Base-by-base conservation (phyloP, 2,888 invertebrate species). In the Ischnura elegans region DNA sequence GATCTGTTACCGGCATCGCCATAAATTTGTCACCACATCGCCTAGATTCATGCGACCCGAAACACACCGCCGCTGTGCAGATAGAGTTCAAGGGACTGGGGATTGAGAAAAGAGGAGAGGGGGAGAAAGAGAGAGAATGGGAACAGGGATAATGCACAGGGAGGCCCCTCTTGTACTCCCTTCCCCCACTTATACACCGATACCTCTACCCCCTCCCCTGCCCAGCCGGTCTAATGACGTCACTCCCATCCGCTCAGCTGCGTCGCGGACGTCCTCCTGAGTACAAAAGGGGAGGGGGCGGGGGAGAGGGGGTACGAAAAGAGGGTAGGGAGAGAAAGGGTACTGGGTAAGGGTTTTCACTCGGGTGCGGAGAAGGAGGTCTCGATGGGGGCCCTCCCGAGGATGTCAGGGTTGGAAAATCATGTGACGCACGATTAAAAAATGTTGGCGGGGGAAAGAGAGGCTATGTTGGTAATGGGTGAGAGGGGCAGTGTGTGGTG, bases 191-290 rank as follows among this genome's bases (percentile, higher is more conserved):
- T 16, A 76, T 36, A 2, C 76, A 66, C 13, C 76, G 76, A 36
- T 76, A 29, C 36, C 51, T n/a, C 29, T 13, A 10, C 76, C 16
- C 76, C 16, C 76, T 36, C 29, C 76, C 25, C 21, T 61, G 25
- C 76, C 45, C 1, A 45, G 46, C 86, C 46, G 51, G 90, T 43
- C 43, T 43, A 43, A 43, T 61, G 61, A 90, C 90, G 90, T 61
- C 61, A 66, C 16, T 61, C 61, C 61, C 90, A 45, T 90, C 90
- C 90, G 61, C 90, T 61, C 90, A 90, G 90, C 90, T 90, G 90
- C 90, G 90, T n/a, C 61, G 90, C 43, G 61, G 90, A 61, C 90
- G 36, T 55, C 42, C 47, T 51, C 51, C 51, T 19, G 1, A 51
- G 51, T 51, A 13, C 61, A 21, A 36, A 21, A 25, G 19, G 25